These are phyloP conservation scores for Drosophila lacteicornis DNA, from an alignment of 1,140 invertebrate genomes.

Conservation along the genomic window DNA sequence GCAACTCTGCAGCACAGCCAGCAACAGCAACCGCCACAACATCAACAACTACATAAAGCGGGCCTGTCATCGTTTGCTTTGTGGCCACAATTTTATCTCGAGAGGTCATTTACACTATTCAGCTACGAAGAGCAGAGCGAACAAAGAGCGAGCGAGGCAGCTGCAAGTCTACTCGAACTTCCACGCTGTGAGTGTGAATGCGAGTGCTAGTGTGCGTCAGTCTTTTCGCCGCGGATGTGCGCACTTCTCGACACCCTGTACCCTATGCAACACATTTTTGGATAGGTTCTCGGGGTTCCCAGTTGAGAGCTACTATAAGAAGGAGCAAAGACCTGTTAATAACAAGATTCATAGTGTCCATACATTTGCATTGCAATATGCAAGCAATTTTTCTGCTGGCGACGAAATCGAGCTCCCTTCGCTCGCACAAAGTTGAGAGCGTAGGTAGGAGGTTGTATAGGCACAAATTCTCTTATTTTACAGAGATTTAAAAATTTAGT, in stretches of 20 bases:
- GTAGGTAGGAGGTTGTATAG: too few species aligned
- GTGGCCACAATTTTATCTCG: slow-evolving; percentile 76
- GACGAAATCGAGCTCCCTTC: too few species aligned
- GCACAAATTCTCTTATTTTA: too few species aligned
- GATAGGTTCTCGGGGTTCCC: neutral
- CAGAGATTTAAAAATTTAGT: too few species aligned
- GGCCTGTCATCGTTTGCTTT: slow-evolving; percentile 65
- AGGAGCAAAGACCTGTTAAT: too few species aligned
- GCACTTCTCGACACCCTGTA: slow-evolving; percentile 18
- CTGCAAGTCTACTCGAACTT: slow-evolving; percentile 33
- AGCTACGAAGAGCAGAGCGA: slow-evolving; percentile 35
- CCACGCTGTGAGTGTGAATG: slow-evolving; percentile 18
- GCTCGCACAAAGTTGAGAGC: too few species aligned
- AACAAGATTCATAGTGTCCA: too few species aligned
- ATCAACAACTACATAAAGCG: slow-evolving; percentile 24
- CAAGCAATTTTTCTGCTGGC: too few species aligned
- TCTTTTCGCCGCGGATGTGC: neutral
- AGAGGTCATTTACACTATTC: slow-evolving; percentile 80
- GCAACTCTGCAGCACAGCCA: slow-evolving; percentile 50
- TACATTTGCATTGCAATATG: too few species aligned
- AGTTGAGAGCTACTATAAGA: too few species aligned
- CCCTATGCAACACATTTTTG: neutral
- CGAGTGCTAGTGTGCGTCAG: slow-evolving; percentile 13
- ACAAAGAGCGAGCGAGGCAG: slow-evolving; percentile 29
- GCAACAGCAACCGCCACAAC: slow-evolving; percentile 22